phyloP scores from a whole-genome alignment of 2,888 invertebrate genomes.

The Anoplius nigerrimus region DNA sequence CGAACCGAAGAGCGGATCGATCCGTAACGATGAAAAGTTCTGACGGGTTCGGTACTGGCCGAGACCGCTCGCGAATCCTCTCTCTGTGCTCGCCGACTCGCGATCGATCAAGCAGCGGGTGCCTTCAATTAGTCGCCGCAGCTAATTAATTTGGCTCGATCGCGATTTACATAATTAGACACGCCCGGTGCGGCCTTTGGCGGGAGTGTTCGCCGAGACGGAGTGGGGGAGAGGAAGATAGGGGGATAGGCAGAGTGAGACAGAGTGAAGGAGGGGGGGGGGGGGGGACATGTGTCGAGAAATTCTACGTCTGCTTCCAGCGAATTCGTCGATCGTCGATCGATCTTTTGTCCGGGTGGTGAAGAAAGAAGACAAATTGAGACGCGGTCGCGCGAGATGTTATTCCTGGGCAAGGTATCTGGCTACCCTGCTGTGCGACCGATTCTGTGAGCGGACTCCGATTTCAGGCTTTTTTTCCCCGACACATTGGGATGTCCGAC shows the following conservation, averaged over 20 bases:
- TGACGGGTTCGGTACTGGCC: slow-evolving; percentile 15
- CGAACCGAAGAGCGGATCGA: slow-evolving; percentile 29
- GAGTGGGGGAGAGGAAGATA: no score
- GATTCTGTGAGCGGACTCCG: no score
- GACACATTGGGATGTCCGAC: no score
- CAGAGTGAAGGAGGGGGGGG: no score
- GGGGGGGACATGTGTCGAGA: no score
- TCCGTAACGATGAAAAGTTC: slow-evolving; percentile 45
- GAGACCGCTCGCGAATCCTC: slow-evolving; percentile 8
- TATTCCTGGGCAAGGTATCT: neutral
- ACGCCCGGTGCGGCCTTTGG: slow-evolving; percentile 24
- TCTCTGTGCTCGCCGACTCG: slow-evolving; percentile 34
- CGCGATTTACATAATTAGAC: slow-evolving; percentile 57
- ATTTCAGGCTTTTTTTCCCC: no score
- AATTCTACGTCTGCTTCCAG: no score
- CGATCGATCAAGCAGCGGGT: slow-evolving; percentile 59
- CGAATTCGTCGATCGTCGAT: no score
- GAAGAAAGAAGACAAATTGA: neutral
- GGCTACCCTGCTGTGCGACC: no score
- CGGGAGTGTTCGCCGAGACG: slow-evolving; percentile 22
- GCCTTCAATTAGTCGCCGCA: slow-evolving; percentile 54
- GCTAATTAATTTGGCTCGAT: slow-evolving; percentile 58
- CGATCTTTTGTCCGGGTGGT: neutral
- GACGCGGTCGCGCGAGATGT: neutral
- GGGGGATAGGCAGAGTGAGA: no score